Conservation (phyloP, 1,140 invertebrate genomes). For the Latrodectus geometricus region DNA sequence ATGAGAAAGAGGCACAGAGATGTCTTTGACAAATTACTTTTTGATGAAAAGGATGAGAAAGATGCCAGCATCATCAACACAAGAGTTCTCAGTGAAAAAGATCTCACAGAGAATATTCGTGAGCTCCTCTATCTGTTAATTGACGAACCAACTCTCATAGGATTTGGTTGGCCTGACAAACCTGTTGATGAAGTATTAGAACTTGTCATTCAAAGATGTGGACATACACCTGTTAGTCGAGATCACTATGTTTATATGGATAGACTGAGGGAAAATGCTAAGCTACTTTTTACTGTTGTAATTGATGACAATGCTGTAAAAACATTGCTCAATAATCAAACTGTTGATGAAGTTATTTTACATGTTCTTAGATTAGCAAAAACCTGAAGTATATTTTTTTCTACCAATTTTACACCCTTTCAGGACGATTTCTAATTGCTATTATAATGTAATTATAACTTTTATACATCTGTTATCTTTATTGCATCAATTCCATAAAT, state of each 20-base stretch:
- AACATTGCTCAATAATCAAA: constrained; percentile 79
- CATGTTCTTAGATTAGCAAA: constrained; percentile 79
- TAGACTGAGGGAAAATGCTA: constrained; percentile 79
- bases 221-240: constrained; percentile 74
- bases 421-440: background rate
- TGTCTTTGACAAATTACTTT: constrained; percentile 75
- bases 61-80: constrained; percentile 56
- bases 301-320: constrained; percentile 82
- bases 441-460: background rate
- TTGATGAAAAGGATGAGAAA: constrained; percentile 73
- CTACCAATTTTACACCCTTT: background rate
- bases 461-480: background rate
- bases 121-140: constrained; percentile 78
- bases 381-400: constrained; percentile 58
- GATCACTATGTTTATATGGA: constrained; percentile 75
- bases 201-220: constrained; percentile 74
- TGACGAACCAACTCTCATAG: constrained; percentile 75
- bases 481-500: too few species aligned
- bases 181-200: constrained; percentile 72
- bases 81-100: constrained; percentile 56
- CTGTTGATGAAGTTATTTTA: constrained; percentile 84
- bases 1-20: constrained; percentile 78
- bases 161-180: constrained; percentile 77
- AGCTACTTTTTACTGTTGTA: constrained; percentile 80
- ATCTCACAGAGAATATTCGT: constrained; percentile 69